phyloP scores from a whole-genome alignment of 2,888 invertebrate genomes.

The Campopleginae sp. region DNA sequence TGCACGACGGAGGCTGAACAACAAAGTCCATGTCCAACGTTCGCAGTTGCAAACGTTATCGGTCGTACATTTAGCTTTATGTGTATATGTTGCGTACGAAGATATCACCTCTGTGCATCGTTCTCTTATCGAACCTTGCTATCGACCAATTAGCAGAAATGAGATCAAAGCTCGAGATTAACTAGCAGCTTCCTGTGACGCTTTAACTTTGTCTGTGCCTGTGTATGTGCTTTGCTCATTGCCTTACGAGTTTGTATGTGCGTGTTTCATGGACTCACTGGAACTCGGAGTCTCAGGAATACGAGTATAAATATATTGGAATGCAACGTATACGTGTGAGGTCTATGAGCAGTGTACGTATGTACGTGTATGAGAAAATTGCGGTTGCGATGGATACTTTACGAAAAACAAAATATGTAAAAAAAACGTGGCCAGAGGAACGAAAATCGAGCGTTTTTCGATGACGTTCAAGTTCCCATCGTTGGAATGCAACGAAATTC shows the following conservation, averaged over 20 bases:
- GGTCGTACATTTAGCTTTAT: constrained; percentile 40
- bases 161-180: constrained; percentile 80
- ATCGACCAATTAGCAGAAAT: constrained; percentile 81
- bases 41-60: constrained; percentile 46
- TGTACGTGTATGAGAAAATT: constrained; percentile 49
- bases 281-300: constrained; percentile 11
- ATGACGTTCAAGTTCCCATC: too few species aligned
- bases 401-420: background rate
- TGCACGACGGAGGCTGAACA: background rate
- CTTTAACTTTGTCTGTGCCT: constrained; percentile 59
- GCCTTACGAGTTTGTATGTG: constrained; percentile 3
- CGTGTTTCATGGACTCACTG: constrained; percentile 19
- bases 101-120: constrained; percentile 57
- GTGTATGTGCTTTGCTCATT: constrained; percentile 9
- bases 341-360: constrained; percentile 15
- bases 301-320: background rate
- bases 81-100: constrained; percentile 42
- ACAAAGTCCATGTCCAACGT: constrained; percentile 1
- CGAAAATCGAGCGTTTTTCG: background rate
- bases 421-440: background rate
- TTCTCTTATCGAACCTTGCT: constrained; percentile 69
- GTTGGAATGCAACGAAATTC: too few species aligned
- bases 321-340: background rate
- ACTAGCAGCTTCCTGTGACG: constrained; percentile 77
- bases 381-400: constrained; percentile 41